Conservation (phyloP, 2,888 invertebrate genomes). For the Galerucella nymphaeae region DNA sequence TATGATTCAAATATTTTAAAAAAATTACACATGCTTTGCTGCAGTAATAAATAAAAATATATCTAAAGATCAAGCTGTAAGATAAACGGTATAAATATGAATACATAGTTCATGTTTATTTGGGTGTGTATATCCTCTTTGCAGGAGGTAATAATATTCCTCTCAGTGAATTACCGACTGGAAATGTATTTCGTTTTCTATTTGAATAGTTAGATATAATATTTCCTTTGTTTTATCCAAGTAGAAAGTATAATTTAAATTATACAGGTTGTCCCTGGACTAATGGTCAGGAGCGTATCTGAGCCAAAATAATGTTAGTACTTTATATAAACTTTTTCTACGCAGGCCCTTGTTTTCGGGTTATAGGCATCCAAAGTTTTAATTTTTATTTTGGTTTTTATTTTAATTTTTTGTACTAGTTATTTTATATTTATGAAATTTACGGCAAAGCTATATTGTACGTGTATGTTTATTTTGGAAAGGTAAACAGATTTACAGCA, state of each 20-base stretch:
- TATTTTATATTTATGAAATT: too few species aligned
- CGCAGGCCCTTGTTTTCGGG: too few species aligned
- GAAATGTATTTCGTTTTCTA: constrained; percentile 24
- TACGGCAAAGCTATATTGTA: too few species aligned
- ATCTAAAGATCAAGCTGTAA: constrained; percentile 5
- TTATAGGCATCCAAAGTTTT: too few species aligned
- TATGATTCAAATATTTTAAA: background rate
- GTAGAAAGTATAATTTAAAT: background rate
- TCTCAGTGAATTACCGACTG: constrained; percentile 23
- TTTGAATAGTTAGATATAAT: constrained; percentile 14
- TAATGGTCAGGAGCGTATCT: too few species aligned
- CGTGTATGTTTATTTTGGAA: too few species aligned
- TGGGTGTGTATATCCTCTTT: constrained; percentile 35
- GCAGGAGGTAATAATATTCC: constrained; percentile 23
- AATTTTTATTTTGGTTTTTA: too few species aligned
- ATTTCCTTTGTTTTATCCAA: constrained; percentile 8
- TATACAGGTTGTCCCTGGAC: background rate
- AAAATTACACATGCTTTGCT: background rate
- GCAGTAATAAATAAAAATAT: constrained; percentile 6
- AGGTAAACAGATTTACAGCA: too few species aligned
- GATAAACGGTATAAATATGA: background rate
- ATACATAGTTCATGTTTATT: constrained; percentile 30
- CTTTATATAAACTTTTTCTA: too few species aligned
- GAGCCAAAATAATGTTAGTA: too few species aligned
- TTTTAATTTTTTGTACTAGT: too few species aligned